Conservation (phyloP, 2,797 vertebrate genomes). For the Spheniscus humboldti region DNA sequence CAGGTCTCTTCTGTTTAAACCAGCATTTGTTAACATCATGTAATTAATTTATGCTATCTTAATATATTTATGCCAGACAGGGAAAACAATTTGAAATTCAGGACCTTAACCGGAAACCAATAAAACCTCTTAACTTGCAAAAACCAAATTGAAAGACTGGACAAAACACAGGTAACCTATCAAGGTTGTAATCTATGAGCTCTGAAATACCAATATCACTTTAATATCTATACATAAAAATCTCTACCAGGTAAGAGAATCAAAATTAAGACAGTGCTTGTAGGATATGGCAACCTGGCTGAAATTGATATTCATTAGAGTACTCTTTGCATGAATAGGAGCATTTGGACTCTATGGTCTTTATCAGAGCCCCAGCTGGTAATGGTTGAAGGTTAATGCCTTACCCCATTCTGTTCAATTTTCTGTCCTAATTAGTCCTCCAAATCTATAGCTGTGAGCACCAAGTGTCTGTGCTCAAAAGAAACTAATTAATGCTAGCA, state of each 20-base stretch:
- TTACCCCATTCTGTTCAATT: conserved; percentile 84
- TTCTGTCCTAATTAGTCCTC: conserved; percentile 84
- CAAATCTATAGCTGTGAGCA: conserved; percentile 85
- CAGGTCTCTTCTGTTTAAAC: background rate
- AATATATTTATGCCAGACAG: background rate
- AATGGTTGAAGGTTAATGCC: conserved; percentile 84
- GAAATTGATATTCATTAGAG: conserved; percentile 84
- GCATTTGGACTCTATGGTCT: conserved; percentile 82
- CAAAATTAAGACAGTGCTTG: conserved; percentile 55
- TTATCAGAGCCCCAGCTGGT: conserved; percentile 85
- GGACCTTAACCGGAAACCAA: background rate
- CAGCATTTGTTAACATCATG: background rate
- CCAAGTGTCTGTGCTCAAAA: conserved; percentile 85
- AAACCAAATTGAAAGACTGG: conserved; percentile 11
- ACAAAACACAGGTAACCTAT: background rate
- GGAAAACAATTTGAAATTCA: background rate
- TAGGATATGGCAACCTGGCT: conserved; percentile 72
- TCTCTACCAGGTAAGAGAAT: conserved; percentile 51
- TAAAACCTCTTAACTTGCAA: background rate
- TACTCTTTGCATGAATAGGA: conserved; percentile 78
- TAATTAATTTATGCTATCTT: background rate
- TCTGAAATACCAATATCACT: conserved; percentile 7
- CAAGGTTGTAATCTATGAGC: background rate
- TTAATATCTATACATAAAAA: conserved; percentile 3
- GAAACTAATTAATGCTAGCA: conserved; percentile 94